Conservation (phyloP, 2,113 vertebrate species). For the Sapajus apella region DNA sequence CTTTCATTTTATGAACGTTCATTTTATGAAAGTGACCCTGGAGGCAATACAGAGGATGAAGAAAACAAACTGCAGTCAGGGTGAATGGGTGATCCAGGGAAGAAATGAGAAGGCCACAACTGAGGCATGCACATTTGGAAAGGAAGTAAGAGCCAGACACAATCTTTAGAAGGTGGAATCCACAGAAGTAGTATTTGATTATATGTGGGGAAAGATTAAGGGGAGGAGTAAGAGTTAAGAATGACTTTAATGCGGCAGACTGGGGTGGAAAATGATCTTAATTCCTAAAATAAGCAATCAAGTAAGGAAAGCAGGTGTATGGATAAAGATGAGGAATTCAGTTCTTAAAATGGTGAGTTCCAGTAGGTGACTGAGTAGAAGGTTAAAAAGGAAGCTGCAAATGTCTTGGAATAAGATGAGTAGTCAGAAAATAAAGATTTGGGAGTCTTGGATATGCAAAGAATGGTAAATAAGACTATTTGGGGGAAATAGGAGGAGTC, state of each 20-base stretch:
- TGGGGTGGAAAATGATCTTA: neutral
- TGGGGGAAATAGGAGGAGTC: neutral
- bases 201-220: neutral
- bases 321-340: neutral
- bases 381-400: neutral
- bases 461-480: neutral
- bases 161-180: neutral
- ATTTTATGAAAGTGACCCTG: neutral
- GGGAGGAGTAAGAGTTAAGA: neutral
- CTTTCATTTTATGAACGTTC: neutral
- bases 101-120: neutral
- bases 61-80: neutral
- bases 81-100: neutral
- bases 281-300: neutral
- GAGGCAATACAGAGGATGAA: neutral
- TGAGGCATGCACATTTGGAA: neutral
- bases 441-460: neutral
- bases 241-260: neutral
- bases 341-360: neutral
- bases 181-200: neutral
- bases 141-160: neutral
- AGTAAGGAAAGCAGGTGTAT: neutral
- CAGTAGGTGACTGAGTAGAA: neutral
- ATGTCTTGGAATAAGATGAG: neutral
- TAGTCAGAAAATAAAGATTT: neutral